phyloP scores from a whole-genome alignment of 2,113 vertebrate species.

The Blennius ocellaris region DNA sequence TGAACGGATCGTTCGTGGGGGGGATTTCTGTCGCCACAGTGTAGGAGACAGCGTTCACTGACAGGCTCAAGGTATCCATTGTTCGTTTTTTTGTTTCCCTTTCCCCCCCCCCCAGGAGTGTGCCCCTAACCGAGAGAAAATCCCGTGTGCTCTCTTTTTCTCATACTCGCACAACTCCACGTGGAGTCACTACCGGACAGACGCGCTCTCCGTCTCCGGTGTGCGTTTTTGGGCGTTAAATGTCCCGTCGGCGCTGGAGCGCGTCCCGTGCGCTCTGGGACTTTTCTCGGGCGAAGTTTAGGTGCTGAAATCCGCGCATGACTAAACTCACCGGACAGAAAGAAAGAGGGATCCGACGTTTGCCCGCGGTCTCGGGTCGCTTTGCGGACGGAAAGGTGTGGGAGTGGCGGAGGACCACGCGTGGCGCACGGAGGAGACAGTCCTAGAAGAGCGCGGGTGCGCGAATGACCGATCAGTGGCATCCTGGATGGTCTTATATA shows the following conservation, averaged over 20 bases:
- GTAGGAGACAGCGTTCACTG: constrained; percentile 80
- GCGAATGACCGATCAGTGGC: constrained; percentile 44
- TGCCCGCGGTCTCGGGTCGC: background rate
- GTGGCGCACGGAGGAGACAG: background rate
- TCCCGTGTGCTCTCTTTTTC: background rate
- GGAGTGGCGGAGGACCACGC: background rate
- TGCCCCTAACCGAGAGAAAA: constrained; percentile 12
- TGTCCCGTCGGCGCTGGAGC: background rate
- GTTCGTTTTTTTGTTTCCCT: constrained; percentile 36
- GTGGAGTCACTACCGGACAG: constrained; percentile 7
- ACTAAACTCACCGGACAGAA: background rate
- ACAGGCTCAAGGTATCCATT: constrained; percentile 78
- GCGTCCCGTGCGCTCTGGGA: constrained; percentile 22
- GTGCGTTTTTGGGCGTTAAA: constrained; percentile 5
- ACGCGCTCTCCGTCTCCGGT: background rate
- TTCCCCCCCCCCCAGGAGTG: constrained; percentile 6
- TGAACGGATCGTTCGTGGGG: constrained; percentile 81
- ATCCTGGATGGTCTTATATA: constrained; percentile 75
- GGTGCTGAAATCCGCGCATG: constrained; percentile 1
- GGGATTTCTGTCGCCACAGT: constrained; percentile 63
- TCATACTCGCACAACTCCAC: constrained; percentile 46
- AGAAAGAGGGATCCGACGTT: background rate
- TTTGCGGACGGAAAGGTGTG: background rate
- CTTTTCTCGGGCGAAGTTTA: constrained; percentile 47
- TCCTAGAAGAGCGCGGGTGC: constrained; percentile 31